phyloP scores from a whole-genome alignment of 2,888 invertebrate species.

The Agrochola macilenta region DNA sequence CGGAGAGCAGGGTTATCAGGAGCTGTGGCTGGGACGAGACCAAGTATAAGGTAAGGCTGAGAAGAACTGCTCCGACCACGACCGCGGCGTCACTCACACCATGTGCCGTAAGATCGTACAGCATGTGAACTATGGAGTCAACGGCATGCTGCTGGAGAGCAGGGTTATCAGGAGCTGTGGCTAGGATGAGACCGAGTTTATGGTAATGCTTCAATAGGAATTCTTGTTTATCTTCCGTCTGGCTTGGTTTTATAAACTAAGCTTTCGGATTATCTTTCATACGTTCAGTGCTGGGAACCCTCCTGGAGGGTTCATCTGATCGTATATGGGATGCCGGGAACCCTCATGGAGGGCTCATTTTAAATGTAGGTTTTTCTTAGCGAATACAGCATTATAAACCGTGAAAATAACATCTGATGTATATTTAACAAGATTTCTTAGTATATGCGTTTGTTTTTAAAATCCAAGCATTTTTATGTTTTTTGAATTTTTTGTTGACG shows the following conservation, averaged over 20 bases:
- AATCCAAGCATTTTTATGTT: too few relatives aligned
- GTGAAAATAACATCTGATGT: too few relatives aligned
- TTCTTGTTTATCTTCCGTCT: neutral
- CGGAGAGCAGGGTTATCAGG: constrained; percentile 94
- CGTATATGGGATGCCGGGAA: too few relatives aligned
- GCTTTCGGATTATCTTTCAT: neutral
- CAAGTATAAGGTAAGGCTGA: constrained; percentile 15
- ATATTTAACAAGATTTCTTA: too few relatives aligned
- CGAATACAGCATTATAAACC: too few relatives aligned
- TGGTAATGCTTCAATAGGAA: neutral
- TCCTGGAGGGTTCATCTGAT: too few relatives aligned
- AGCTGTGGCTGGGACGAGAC: constrained; percentile 95
- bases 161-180: constrained; percentile 95
- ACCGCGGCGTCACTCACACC: constrained; percentile 91
- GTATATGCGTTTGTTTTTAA: too few relatives aligned
- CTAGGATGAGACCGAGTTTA: constrained; percentile 91
- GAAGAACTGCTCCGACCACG: constrained; percentile 86
- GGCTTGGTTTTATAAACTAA: neutral
- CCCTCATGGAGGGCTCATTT: too few relatives aligned
- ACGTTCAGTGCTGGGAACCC: too few relatives aligned
- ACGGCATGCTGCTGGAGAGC: constrained; percentile 92
- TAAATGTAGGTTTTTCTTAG: too few relatives aligned
- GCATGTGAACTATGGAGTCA: constrained; percentile 95
- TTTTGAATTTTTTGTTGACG: too few relatives aligned
- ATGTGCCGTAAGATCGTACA: constrained; percentile 96